phyloP scores from a whole-genome alignment of 92 coral and sea anemone genomes.

The Montipora capitata region DNA sequence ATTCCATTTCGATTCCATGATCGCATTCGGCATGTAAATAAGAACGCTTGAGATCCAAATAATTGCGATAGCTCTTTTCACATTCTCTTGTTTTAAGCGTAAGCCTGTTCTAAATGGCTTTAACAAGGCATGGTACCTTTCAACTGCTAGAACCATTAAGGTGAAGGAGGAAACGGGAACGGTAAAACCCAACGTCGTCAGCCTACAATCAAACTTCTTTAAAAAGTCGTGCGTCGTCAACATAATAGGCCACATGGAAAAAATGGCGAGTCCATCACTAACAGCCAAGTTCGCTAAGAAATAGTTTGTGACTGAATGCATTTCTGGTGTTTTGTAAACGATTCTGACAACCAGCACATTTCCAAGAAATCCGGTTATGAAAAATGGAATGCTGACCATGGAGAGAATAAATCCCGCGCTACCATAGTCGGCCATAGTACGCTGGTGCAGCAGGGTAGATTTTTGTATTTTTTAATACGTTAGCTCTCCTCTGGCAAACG shows the following conservation, averaged over 20 bases:
- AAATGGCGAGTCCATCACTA: not conserved
- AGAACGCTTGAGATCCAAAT: not conserved
- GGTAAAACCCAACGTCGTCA: not conserved
- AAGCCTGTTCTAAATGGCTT: conserved; percentile 3
- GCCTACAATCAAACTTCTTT: not conserved
- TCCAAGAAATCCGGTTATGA: not conserved
- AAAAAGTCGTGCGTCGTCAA: too few relatives aligned
- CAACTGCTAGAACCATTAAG: not conserved
- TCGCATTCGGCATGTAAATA: not conserved
- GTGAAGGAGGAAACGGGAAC: not conserved
- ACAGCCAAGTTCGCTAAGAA: conserved; percentile 11
- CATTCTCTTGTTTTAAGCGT: not conserved
- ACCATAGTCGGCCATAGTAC: not conserved
- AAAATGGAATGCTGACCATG: not conserved
- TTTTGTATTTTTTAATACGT: too few relatives aligned
- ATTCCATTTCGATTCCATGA: not conserved
- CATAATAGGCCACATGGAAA: not conserved
- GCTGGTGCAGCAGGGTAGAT: too few relatives aligned
- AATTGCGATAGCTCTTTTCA: not conserved
- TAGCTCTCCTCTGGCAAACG: too few relatives aligned
- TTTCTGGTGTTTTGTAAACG: not conserved
- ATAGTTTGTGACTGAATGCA: conserved; percentile 1
- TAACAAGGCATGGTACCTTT: conserved; percentile 1
- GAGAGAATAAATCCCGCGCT: not conserved
- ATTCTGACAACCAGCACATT: conserved; percentile 15